Evolutionary conservation across 2,113 vertebrate genomes (phyloP).

Genomic region (Pteronura brasiliensis): DNA sequence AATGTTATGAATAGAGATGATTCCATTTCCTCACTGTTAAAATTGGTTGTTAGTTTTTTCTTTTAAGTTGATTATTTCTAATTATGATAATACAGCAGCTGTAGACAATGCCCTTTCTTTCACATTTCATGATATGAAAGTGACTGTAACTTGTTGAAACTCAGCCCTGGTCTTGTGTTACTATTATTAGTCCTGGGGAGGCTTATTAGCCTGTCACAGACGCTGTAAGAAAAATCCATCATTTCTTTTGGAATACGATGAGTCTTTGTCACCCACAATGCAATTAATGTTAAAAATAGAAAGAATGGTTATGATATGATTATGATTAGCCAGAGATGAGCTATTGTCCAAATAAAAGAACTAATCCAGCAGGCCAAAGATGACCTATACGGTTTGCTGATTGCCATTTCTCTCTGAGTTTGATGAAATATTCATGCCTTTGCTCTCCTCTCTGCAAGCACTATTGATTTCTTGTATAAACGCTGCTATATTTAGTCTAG

Average conservation of each 20-base stretch:
- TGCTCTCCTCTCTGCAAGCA: constrained; percentile 86
- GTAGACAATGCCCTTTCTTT: constrained; percentile 7
- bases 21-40: not conserved
- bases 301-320: constrained; percentile 74
- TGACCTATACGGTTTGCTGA: constrained; percentile 81
- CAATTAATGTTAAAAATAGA: constrained; percentile 87
- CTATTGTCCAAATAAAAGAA: constrained; percentile 80
- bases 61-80: constrained; percentile 12
- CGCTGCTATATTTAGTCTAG: constrained; percentile 94
- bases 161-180: constrained; percentile 40
- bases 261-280: constrained; percentile 84
- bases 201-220: constrained; percentile 81
- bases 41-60: not conserved
- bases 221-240: constrained; percentile 82
- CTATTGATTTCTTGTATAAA: constrained; percentile 94
- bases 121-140: not conserved
- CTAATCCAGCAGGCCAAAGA: constrained; percentile 80
- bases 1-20: not conserved
- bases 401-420: constrained; percentile 83
- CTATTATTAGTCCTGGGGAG: constrained; percentile 71
- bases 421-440: constrained; percentile 91
- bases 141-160: constrained; percentile 74
- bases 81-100: not conserved
- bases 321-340: constrained; percentile 80
- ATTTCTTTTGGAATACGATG: constrained; percentile 80